Base-by-base conservation (phyloP, 2,888 invertebrate genomes). In the Exephanes ischioxanthus region DNA sequence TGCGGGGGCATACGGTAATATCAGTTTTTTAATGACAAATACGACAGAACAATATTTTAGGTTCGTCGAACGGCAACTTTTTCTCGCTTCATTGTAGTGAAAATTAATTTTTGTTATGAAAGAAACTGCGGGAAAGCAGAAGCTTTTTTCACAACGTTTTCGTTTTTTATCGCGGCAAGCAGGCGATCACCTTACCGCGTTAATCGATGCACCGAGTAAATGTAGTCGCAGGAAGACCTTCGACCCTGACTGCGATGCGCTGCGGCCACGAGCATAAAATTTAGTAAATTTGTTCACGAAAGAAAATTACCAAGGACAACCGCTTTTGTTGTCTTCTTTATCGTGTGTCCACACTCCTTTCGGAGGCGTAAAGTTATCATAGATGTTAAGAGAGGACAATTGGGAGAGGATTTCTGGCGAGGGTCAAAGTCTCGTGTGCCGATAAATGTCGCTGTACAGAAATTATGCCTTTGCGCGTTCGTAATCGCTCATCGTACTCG, bases 291-390 rank as follows among this genome's bases (percentile, higher is more conserved):
- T 53, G 33, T 41, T 58, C 16, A 61, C 61, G 71, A 61, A 26
- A 55, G 45, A 67, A 72, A 5, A 45, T 53, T 16, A 48, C 22
- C 75, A 75, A 81, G 71, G 51, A 51, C 51, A 73, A 78, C 73
- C 77, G 63, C 73, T 81, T 80, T 61, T 73, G 75, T 75, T 9
- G 75, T 80, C 73, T 68, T 73, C 78, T 70, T 3, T 61, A 41
- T 55, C 11, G 3, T 22, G 0, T 22, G 2, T 37, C 26, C 11
- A 22, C 30, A 19, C 30, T 33, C 22, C 41, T 55, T 76, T 26
- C 14, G 14, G 19, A 55, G 22, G 19, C 16, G 53, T 55, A 19
- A 61, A 61, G 58, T 66, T 48, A 51, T 48, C 48, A 33, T 19
- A 76, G 9, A 76, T 73, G n/a, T 55, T 48, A 30, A 33, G 37